These are phyloP conservation scores for Eumeta japonica DNA, from an alignment of 1,140 invertebrate species.

Conservation along the genomic window DNA sequence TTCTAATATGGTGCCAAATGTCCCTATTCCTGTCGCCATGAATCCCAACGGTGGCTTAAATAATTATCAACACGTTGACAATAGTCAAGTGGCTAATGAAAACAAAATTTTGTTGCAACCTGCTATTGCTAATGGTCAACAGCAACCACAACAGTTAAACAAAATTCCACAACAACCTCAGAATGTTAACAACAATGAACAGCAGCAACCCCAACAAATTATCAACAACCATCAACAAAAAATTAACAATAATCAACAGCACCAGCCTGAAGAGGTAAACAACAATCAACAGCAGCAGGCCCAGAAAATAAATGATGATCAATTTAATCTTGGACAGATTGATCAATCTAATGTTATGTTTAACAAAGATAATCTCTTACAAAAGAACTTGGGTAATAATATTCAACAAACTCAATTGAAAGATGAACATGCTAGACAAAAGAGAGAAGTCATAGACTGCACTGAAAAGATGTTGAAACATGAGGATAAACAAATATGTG, in stretches of 20 bases:
- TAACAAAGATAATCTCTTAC: too few relatives aligned
- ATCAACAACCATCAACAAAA: not conserved
- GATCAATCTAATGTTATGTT: too few relatives aligned
- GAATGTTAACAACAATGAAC: constrained; percentile 7
- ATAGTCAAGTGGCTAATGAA: too few relatives aligned
- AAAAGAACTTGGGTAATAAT: too few relatives aligned
- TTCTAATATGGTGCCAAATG: constrained; percentile 4
- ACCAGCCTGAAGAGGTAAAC: not conserved
- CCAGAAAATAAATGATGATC: too few relatives aligned
- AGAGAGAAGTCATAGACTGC: constrained; percentile 43
- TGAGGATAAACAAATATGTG: constrained; percentile 38
- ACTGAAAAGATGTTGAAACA: constrained; percentile 27
- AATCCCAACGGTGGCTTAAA: constrained; percentile 11
- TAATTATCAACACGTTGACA: too few relatives aligned
- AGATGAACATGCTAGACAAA: constrained; percentile 22
- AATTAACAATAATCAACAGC: not conserved
- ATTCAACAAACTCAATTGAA: not conserved
- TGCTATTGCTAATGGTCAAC: too few relatives aligned
- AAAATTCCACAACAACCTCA: constrained; percentile 7
- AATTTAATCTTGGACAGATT: too few relatives aligned
- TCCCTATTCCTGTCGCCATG: constrained; percentile 10
- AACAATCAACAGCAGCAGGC: not conserved
- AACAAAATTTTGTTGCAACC: too few relatives aligned
- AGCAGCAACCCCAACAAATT: not conserved
- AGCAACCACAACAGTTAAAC: constrained; percentile 10